These are phyloP conservation scores for Eilema depressum DNA, from an alignment of 2,888 invertebrate genomes.

Conservation along the genomic window DNA sequence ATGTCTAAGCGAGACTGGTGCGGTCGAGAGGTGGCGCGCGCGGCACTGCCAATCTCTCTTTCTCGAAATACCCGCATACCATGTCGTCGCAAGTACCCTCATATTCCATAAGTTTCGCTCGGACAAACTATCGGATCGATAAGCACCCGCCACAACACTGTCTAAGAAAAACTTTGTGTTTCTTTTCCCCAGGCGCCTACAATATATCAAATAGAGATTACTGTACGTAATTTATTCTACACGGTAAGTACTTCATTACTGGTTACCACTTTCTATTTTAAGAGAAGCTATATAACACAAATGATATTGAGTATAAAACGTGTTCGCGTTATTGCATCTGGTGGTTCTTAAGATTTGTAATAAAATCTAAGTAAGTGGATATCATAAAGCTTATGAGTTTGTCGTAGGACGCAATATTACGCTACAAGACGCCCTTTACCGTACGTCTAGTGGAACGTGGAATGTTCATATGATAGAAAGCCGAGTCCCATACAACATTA, in stretches of 20 bases:
- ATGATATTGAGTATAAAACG: constrained; percentile 35
- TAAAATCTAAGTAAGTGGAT: constrained; percentile 69
- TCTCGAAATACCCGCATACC: no score
- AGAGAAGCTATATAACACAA: constrained; percentile 22
- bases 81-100: no score
- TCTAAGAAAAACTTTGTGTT: neutral
- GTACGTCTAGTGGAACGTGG: constrained; percentile 43
- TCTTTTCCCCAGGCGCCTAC: neutral
- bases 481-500: constrained; percentile 28
- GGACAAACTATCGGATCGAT: no score
- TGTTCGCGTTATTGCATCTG: constrained; percentile 58
- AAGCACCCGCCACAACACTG: no score
- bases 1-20: no score
- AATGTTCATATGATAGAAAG: constrained; percentile 29
- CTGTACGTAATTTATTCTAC: constrained; percentile 29
- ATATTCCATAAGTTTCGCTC: no score
- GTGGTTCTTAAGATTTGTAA: constrained; percentile 60
- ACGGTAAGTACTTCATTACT: constrained; percentile 27
- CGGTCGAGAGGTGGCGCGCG: no score
- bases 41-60: no score
- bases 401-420: constrained; percentile 64
- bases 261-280: constrained; percentile 25
- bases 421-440: constrained; percentile 58
- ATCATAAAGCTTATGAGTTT: constrained; percentile 69
- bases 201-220: constrained; percentile 9